Conservation (phyloP, 2,113 vertebrate genomes). For the Myocastor coypus region DNA sequence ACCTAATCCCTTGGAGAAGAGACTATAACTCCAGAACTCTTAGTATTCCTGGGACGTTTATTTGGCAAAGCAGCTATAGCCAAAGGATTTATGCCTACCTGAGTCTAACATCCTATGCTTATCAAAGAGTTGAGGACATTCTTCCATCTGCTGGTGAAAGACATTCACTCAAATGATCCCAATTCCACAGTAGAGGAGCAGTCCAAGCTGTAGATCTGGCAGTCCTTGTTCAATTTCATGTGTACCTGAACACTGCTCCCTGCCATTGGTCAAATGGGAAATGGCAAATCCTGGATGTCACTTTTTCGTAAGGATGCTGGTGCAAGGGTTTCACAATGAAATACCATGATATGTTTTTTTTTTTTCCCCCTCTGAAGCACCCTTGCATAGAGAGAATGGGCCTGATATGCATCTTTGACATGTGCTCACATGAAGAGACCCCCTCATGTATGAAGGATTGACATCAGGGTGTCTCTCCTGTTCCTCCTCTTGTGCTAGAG, state of each 20-base stretch:
- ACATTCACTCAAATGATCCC: rapidly evolving
- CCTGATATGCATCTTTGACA: not conserved
- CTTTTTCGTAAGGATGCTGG: conserved; percentile 36
- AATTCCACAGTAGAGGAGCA: rapidly evolving
- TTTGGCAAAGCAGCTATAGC: not conserved
- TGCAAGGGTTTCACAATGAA: not conserved
- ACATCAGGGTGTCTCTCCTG: rapidly evolving
- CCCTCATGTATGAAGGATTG: rapidly evolving
- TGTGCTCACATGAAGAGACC: rapidly evolving
- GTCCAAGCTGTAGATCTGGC: not conserved
- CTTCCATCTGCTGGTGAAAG: not conserved
- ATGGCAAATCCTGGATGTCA: not conserved
- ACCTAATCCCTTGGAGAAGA: not conserved
- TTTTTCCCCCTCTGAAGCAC: rapidly evolving
- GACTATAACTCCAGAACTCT: not conserved
- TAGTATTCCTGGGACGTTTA: rapidly evolving
- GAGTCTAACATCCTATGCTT: too few species aligned
- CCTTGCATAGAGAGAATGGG: rapidly evolving
- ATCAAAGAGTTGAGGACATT: not conserved
- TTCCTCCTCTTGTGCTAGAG: not conserved
- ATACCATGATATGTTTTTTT: not conserved
- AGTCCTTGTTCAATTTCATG: not conserved
- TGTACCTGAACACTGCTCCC: not conserved
- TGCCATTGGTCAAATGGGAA: conserved; percentile 2
- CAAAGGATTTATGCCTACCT: not conserved